Evolutionary conservation across 2,113 vertebrate genomes (phyloP), one percentile per base, ranked within the genome.

Genomic region (Pollachius pollachius): DNA sequence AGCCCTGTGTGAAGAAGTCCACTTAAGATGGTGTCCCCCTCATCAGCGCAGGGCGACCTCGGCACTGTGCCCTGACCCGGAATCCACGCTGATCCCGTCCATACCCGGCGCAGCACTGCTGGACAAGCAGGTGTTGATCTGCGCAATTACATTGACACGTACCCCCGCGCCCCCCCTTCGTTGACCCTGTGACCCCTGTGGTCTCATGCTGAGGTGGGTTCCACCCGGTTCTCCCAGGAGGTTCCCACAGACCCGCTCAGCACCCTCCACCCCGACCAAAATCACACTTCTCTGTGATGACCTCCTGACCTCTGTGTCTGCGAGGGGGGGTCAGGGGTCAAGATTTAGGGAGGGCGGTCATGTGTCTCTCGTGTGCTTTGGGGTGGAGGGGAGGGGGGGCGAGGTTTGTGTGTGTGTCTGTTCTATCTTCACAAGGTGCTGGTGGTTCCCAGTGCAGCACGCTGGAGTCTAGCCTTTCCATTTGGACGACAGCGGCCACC

Each of bases 61-160:
- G 73, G 82, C 25, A 64, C 23, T 56, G 69, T 76, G 76, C 65
- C 67, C 66, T 85, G 88, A 88, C 88, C 88, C 81, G 72, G 75
- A 88, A 87, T 82, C 72, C 34, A 76, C 18, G 65, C 81, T 79
- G 67, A 84, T 84, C 80, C 81, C 30, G 30, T 34, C 30, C 30
- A 34, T 34, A 34, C 4, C 30, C 30, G 67, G 63, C 71, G 9
- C 41, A 2, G 52, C 78, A 13, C 34, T 3, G 56, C 76, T 79
- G 73, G 81, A 87, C 79, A 81, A 79, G 80, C 74, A 80, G 86
- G 87, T 89, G 89, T 86, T 86, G 87, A 88, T 88, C 86, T 87
- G 79, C 83, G 85, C 84, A 87, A 89, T 89, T 88, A 87, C 78
- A 84, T 79, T 74, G 83, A 86, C 84, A 78, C 81, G 79, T 68